A percentile compares a stretch with the other conserved stretches of the same genome.
Conservation (phyloP, 2,797 vertebrate species). For the Siniperca undulata region DNA sequence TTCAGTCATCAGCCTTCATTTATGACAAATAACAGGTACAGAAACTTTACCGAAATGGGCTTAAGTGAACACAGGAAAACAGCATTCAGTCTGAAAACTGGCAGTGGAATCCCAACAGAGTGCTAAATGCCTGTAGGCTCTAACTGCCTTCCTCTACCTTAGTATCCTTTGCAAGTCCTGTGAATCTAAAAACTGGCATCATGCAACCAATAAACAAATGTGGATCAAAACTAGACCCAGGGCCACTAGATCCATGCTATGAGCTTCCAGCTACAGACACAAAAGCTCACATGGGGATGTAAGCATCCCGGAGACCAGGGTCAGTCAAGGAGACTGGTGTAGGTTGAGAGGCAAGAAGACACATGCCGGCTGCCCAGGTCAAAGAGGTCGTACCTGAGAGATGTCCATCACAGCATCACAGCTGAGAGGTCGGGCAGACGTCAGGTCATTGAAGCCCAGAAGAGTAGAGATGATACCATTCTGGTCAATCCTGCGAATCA, state of each 20-base stretch:
- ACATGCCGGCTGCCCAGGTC: constrained; percentile 28
- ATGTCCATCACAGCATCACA: constrained; percentile 99
- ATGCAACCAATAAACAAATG: constrained; percentile 12
- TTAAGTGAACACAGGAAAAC: constrained; percentile 14
- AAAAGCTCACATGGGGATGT: constrained; percentile 24
- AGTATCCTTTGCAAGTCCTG: constrained; percentile 18
- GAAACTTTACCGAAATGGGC: background rate
- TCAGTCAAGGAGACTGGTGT: constrained; percentile 41
- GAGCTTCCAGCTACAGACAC: constrained; percentile 30
- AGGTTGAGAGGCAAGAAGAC: constrained; percentile 38
- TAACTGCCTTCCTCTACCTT: background rate
- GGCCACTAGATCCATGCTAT: background rate
- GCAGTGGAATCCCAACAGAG: constrained; percentile 4
- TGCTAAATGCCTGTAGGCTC: constrained; percentile 19
- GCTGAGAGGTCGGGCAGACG: constrained; percentile 96
- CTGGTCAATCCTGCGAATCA: constrained; percentile 97
- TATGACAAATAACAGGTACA: background rate
- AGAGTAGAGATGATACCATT: constrained; percentile 98
- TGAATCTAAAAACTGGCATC: constrained; percentile 15
- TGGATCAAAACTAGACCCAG: constrained; percentile 29
- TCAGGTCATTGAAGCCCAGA: constrained; percentile 97
- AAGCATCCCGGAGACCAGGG: constrained; percentile 28
- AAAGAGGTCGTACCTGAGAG: constrained; percentile 90
- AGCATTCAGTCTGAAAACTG: constrained; percentile 27
- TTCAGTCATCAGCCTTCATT: constrained; percentile 9